phyloP scores from a whole-genome alignment of 1,140 invertebrate species.

The Tigriopus japonicus region DNA sequence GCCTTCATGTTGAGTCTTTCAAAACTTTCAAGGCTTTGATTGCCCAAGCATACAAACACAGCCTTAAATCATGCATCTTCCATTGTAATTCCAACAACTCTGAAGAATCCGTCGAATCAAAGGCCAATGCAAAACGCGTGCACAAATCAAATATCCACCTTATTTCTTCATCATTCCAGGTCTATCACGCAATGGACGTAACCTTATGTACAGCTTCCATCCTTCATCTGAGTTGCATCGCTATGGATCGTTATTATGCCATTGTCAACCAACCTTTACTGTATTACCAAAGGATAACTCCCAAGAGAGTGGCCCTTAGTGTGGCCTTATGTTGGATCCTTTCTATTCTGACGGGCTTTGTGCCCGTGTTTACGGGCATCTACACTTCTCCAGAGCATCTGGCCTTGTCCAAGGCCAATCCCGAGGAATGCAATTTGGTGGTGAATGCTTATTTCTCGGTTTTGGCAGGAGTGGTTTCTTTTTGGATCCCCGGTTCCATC shows the following conservation, averaged over 20 bases:
- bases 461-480: neutral
- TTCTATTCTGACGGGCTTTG: neutral
- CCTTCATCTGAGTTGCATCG: slow-evolving; percentile 73
- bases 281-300: slow-evolving; percentile 18
- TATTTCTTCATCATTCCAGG: neutral
- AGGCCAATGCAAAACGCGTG: neutral
- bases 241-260: slow-evolving; percentile 68
- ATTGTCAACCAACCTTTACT: slow-evolving; percentile 35
- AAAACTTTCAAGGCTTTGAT: neutral
- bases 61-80: neutral
- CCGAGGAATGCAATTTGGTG: slow-evolving; percentile 20
- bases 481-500: slow-evolving; percentile 12
- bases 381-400: slow-evolving; percentile 10
- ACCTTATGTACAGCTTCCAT: slow-evolving; percentile 57
- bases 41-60: neutral
- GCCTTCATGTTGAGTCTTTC: neutral
- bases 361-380: neutral
- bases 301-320: slow-evolving; percentile 15
- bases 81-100: neutral
- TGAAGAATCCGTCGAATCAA: neutral
- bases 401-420: slow-evolving; percentile 18
- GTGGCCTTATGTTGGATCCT: slow-evolving; percentile 1
- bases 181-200: slow-evolving; percentile 21
- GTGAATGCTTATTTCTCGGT: slow-evolving; percentile 33
- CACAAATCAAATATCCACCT: neutral